These are phyloP conservation scores for Oscheius onirici DNA, from an alignment of 2,888 invertebrate species.

Conservation along the genomic window DNA sequence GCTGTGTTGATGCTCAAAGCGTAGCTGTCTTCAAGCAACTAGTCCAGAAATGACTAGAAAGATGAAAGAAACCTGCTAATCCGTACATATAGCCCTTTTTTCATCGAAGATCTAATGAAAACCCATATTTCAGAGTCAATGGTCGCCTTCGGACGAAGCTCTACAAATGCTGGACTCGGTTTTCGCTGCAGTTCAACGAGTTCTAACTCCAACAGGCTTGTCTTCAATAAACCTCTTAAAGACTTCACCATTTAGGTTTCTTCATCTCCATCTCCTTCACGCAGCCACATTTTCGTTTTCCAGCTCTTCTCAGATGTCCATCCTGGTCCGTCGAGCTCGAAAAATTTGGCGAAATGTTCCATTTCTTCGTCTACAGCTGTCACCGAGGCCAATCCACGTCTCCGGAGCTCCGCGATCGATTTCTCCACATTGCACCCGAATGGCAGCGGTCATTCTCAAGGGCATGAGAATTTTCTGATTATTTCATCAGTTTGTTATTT, in stretches of 20 bases:
- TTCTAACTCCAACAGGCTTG: slow-evolving; percentile 65
- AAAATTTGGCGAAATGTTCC: slow-evolving; percentile 60
- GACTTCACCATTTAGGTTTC: slow-evolving; percentile 32
- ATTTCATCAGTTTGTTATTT: slow-evolving; percentile 7
- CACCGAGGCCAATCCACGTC: slow-evolving; percentile 36
- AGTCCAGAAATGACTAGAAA: too few species aligned
- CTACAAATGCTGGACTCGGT: slow-evolving; percentile 53
- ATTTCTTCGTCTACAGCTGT: slow-evolving; percentile 62
- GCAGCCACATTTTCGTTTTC: slow-evolving; percentile 74
- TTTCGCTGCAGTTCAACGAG: slow-evolving; percentile 69
- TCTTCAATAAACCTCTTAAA: neutral
- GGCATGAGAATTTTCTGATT: too few species aligned
- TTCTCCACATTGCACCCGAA: slow-evolving; percentile 29
- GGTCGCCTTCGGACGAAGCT: slow-evolving; percentile 57
- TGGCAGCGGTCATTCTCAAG: slow-evolving; percentile 19
- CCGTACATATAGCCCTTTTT: neutral
- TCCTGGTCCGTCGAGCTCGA: slow-evolving; percentile 55
- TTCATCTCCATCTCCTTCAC: slow-evolving; percentile 73
- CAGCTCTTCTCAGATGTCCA: slow-evolving; percentile 53
- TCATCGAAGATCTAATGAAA: neutral
- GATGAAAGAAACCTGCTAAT: too few species aligned
- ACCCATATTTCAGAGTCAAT: slow-evolving; percentile 49
- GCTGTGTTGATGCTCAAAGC: too few species aligned
- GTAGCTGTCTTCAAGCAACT: too few species aligned
- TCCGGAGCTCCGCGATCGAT: slow-evolving; percentile 34